Evolutionary conservation across 2,888 invertebrate species (phyloP), one percentile per base, ranked within the genome.

Genomic region (Epinotia brunnichana): DNA sequence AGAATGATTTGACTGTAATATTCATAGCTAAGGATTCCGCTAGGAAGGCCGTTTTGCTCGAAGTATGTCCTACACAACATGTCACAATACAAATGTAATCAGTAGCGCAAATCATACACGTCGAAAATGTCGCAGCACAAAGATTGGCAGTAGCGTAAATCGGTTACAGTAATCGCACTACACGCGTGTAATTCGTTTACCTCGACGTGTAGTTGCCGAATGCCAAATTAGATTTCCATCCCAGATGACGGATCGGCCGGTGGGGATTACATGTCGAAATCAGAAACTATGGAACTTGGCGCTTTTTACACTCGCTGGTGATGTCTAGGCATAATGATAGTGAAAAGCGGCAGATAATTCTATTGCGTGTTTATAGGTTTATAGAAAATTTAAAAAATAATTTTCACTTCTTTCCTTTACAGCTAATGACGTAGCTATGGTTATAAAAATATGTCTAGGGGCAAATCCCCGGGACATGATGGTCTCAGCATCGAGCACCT

Each of bases 151-250:
- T 81, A 83, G 86, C 73, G 57, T 86, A 90, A 89, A 90, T 90
- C 88, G 86, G 82, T 83, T 78, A 83, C 78, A 79, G 77, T 82
- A 81, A 82, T 82, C 80, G 80, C 76, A 79, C 81, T 77, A 79
- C 79, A 79, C 83, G 80, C 76, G 79, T 78, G 83, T 91, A 91
- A 91, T 88, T 87, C 87, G 82, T 85, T 91, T 91, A 90, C 82
- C 82, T 79, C 78, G 83, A 83, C 79, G 83, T 85, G 84, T 82
- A 82, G 82, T 82, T 82, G 84, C 84, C 86, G 84, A 89, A 86
- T 83, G 86, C 83, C 78, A 88, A 90, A 92, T 92, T 91, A 87
- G 88, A 92, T 92, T 89, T 89, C 86, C 91, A 90, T 90, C 82
- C 80, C 74, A 82, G 84, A 89, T 92, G 91, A 92, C 87, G 88